These are phyloP conservation scores for Pelvicachromis taeniatus DNA, from an alignment of 2,113 vertebrate species.

Conservation along the genomic window DNA sequence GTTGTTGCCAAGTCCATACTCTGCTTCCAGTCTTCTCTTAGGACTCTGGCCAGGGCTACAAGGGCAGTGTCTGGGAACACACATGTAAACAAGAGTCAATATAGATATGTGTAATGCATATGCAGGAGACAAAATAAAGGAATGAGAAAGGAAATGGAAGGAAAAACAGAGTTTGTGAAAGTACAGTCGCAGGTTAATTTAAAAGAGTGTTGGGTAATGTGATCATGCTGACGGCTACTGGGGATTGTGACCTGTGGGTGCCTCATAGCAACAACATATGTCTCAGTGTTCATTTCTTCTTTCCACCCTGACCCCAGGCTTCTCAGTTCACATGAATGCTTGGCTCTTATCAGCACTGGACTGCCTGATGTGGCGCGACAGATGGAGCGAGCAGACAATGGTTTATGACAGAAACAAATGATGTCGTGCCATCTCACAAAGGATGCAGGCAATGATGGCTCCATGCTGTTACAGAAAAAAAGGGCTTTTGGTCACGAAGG, in stretches of 20 bases:
- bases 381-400: neutral
- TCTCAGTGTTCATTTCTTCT: conserved; percentile 22
- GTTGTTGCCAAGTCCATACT: conserved; percentile 92
- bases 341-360: conserved; percentile 14
- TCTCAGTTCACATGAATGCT: conserved; percentile 15
- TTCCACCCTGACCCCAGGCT: conserved; percentile 28
- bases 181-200: neutral
- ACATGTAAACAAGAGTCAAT: neutral
- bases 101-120: neutral
- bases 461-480: conserved; percentile 25
- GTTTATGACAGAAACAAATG: conserved; percentile 47
- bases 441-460: conserved; percentile 6
- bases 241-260: conserved; percentile 12
- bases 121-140: neutral
- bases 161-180: neutral
- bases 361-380: neutral
- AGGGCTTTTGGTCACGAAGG: conserved; percentile 26
- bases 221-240: conserved; percentile 5
- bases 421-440: neutral
- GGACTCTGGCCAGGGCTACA: conserved; percentile 85
- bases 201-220: conserved; percentile 9
- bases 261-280: neutral
- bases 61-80: conserved; percentile 79
- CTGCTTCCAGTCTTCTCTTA: conserved; percentile 94
- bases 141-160: neutral